These are phyloP conservation scores for Apus apus DNA, from an alignment of 2,113 vertebrate genomes.

Conservation along the genomic window DNA sequence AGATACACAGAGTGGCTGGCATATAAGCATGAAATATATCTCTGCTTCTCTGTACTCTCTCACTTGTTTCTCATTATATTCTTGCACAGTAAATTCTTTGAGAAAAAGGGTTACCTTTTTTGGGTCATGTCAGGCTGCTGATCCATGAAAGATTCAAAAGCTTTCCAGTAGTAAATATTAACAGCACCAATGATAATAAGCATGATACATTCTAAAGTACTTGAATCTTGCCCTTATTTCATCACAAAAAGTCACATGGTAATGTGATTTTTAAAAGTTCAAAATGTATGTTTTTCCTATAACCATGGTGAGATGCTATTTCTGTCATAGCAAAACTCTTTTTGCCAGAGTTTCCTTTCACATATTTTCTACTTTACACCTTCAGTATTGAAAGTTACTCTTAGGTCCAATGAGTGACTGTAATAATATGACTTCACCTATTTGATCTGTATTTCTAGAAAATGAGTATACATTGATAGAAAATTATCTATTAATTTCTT, in stretches of 20 bases:
- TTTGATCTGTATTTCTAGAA: background rate
- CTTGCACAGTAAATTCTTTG: background rate
- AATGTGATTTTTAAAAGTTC: constrained; percentile 7
- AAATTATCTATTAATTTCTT: background rate
- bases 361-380: background rate
- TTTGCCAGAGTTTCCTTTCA: background rate
- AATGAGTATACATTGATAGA: background rate
- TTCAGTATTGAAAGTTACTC: background rate
- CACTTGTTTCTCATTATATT: background rate
- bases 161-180: background rate
- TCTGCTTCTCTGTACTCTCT: background rate
- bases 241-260: background rate
- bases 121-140: background rate
- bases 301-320: background rate
- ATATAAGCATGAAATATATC: background rate
- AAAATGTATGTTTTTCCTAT: background rate
- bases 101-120: background rate
- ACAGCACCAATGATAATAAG: background rate
- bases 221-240: background rate
- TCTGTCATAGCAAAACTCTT: background rate
- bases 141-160: background rate
- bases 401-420: background rate
- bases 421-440: background rate
- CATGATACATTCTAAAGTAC: background rate
- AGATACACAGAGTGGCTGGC: background rate